Percentiles rank a stretch among this genome's conserved stretches.
Evolutionary conservation across 2,113 vertebrate genomes (phyloP).

Genomic region (Macrotus californicus): DNA sequence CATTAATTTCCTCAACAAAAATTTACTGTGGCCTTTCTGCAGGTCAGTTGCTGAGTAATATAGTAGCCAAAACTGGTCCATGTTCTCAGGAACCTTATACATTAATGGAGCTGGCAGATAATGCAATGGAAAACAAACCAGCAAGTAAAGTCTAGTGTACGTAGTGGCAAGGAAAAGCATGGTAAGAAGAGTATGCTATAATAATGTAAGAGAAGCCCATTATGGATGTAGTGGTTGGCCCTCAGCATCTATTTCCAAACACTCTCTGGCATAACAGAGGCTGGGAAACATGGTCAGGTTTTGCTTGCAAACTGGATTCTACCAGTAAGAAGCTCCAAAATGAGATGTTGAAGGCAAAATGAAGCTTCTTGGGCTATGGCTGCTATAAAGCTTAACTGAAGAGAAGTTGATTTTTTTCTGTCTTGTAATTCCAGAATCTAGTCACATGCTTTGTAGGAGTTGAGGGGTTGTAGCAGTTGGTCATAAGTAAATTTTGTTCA

Average conservation of each 20-base stretch:
- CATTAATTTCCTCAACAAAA: background rate
- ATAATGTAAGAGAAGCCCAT: background rate
- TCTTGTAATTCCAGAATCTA: background rate
- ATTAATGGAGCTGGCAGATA: background rate
- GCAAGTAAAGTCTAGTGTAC: background rate
- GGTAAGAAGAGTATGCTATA: background rate
- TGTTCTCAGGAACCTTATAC: background rate
- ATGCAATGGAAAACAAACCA: background rate
- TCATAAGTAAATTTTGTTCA: background rate
- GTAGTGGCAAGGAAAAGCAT: background rate
- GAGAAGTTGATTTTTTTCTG: background rate
- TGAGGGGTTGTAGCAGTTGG: background rate
- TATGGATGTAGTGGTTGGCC: background rate
- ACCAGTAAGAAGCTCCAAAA: background rate
- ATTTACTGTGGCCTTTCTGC: background rate
- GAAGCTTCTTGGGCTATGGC: background rate
- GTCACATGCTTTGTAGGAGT: background rate
- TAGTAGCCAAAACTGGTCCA: background rate
- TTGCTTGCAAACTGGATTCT: background rate
- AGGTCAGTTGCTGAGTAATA: background rate
- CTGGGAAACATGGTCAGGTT: background rate
- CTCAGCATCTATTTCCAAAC: background rate
- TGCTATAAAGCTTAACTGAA: background rate
- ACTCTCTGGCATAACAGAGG: background rate
- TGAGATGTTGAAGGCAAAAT: background rate